Conservation (phyloP, 1,140 invertebrate species). For the Leptonema lineaticorne region DNA sequence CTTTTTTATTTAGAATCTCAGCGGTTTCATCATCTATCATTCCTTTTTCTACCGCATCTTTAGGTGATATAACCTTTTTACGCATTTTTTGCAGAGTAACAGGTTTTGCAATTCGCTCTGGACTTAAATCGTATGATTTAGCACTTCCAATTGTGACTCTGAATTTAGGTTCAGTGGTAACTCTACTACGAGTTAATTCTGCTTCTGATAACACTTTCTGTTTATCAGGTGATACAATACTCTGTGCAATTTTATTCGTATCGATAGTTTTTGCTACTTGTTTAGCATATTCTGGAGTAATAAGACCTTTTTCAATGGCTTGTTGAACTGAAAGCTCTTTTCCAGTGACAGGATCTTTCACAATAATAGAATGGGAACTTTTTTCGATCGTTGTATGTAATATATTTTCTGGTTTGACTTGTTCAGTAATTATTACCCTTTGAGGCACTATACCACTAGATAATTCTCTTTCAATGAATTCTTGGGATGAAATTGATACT, state of each 20-base stretch:
- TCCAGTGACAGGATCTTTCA: conserved; percentile 55
- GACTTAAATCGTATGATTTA: conserved; percentile 53
- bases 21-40: conserved; percentile 76
- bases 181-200: conserved; percentile 59
- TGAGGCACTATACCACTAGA: conserved; percentile 46
- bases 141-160: conserved; percentile 65
- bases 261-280: conserved; percentile 40
- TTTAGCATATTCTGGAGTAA: conserved; percentile 48
- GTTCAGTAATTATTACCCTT: conserved; percentile 41
- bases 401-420: conserved; percentile 37
- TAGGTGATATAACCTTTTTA: conserved; percentile 69
- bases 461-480: conserved; percentile 60
- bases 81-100: conserved; percentile 77
- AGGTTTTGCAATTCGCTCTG: conserved; percentile 64
- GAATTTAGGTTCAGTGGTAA: conserved; percentile 69
- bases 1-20: conserved; percentile 62
- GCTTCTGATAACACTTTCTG: conserved; percentile 38
- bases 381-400: conserved; percentile 38
- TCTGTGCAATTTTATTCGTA: conserved; percentile 31
- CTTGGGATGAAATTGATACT: conserved; percentile 53
- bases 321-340: conserved; percentile 55
- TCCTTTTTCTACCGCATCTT: conserved; percentile 70
- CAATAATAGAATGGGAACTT: conserved; percentile 40
- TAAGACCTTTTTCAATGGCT: conserved; percentile 58
- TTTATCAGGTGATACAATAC: conserved; percentile 26